Conservation (phyloP, 2,113 vertebrate species). For the Oncorhynchus tshawytscha region DNA sequence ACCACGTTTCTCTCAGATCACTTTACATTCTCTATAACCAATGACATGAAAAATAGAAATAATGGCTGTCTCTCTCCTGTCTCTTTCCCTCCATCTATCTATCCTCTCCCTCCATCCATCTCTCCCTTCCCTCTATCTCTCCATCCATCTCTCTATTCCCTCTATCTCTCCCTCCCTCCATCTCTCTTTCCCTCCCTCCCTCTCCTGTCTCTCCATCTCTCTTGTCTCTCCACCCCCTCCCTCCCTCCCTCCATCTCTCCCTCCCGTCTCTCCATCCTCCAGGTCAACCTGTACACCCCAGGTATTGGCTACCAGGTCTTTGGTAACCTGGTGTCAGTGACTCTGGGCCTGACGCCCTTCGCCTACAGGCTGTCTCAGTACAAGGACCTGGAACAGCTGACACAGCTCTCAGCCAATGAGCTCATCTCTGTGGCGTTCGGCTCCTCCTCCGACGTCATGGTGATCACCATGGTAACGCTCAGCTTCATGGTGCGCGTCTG, state of each 20-base stretch:
- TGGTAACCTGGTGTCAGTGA: conserved; percentile 87
- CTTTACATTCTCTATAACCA: too few species aligned
- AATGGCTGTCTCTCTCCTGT: too few species aligned
- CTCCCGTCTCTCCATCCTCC: background rate
- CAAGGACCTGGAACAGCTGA: conserved; percentile 86
- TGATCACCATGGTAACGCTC: conserved; percentile 89
- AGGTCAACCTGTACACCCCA: conserved; percentile 94
- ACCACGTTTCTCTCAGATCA: too few species aligned
- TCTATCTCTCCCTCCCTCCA: too few species aligned
- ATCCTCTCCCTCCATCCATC: conserved; percentile 10
- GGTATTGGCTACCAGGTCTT: conserved; percentile 97
- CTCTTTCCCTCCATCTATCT: too few species aligned
- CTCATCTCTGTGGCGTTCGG: conserved; percentile 86
- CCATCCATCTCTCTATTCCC: background rate
- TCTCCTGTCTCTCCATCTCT: too few species aligned
- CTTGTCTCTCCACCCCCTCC: too few species aligned
- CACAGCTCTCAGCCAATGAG: conserved; percentile 82
- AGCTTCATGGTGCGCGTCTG: conserved; percentile 91
- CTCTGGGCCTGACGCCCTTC: conserved; percentile 91
- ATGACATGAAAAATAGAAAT: too few species aligned
- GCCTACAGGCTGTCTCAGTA: conserved; percentile 89
- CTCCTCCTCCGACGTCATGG: conserved; percentile 77
- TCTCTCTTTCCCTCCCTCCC: background rate
- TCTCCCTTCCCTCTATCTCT: background rate
- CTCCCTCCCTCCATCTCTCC: too few species aligned